Base-by-base conservation (phyloP, 2,888 invertebrate genomes). In the Eupithecia exiguata region DNA sequence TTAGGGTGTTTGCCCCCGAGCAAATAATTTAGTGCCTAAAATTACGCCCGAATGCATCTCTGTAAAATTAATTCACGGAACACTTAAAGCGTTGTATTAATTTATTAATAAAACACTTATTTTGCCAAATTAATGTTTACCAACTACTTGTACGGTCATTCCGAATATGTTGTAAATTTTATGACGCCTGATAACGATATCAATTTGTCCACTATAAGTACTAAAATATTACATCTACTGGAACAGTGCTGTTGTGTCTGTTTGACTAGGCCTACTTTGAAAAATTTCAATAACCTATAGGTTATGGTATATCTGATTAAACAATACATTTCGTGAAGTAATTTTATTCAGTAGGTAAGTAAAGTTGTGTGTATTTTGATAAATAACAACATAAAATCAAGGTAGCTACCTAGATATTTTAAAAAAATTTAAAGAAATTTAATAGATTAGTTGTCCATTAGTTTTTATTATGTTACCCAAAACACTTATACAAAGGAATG, bases 121-220 rank as follows among this genome's bases (percentile, higher is more conserved):
- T 84, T 80, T 78, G 74, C 76, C 88, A 79, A 89, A 89, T 91
- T 90, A 84, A 89, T 93, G 90, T 93, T 93, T 91, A 86, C 89
- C 82, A 82, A 89, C 87, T 85, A 87, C 91, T 92, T 89, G 91
- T 91, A 86, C 85, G 83, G 75, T 83, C 81, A 89, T 90, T 91
- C 88, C 87, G 79, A 80, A 82, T 53, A 63, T 83, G 85, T 90
- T 90, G 86, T 92, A 90, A 91, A 91, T 85, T 92, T 92, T 92
- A 92, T 86, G 91, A 91, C 89, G 87, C 79, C 58, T 79, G 92
- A 91, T 92, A 92, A 88, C 81, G 84, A 82, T 90, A 92, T 91
- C 91, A 91, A 90, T 91, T 91, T 89, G 90, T 88, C 86, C 87
- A 84, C 85, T 89, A 69, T 69, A 88, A 53, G 87, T 88, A 86